Conservation (phyloP, 2,797 vertebrate genomes). For the Vipera latastei region DNA sequence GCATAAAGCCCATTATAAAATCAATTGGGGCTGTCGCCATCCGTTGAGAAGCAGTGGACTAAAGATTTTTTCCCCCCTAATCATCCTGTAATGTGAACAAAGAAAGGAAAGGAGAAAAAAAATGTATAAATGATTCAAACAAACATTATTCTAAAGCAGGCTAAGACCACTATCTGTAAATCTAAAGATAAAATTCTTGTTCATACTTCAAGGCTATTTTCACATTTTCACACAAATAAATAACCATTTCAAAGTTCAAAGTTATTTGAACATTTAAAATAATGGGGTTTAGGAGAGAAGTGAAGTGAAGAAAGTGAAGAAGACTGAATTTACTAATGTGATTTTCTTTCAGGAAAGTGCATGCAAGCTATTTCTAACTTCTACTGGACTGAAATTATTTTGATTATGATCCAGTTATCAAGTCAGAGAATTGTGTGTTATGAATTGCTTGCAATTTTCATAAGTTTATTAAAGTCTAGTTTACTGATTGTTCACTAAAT, state of each 20-base stretch:
- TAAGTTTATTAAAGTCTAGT: neutral
- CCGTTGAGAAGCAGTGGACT: slow-evolving; percentile 51
- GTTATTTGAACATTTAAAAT: neutral
- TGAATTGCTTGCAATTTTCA: too few relatives aligned
- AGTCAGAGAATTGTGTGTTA: neutral
- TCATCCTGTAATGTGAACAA: neutral
- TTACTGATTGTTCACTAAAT: neutral
- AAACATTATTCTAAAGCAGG: slow-evolving; percentile 16
- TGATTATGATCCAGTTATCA: neutral
- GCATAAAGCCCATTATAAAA: slow-evolving; percentile 63
- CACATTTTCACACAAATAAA: neutral
- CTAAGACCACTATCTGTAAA: neutral
- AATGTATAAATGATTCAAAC: slow-evolving; percentile 52
- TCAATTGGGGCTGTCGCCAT: slow-evolving; percentile 51
- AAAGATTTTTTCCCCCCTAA: slow-evolving; percentile 44
- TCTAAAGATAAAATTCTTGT: neutral
- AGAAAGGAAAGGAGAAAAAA: neutral
- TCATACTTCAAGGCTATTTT: neutral
- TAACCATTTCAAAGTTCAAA: neutral
- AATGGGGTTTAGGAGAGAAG: neutral
- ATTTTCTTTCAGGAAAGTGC: neutral
- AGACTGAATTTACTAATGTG: neutral
- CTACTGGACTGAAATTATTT: neutral
- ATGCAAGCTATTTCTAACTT: neutral
- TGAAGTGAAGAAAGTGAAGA: neutral